phyloP scores from a whole-genome alignment of 2,888 invertebrate species.

The Anthrax anthrax region DNA sequence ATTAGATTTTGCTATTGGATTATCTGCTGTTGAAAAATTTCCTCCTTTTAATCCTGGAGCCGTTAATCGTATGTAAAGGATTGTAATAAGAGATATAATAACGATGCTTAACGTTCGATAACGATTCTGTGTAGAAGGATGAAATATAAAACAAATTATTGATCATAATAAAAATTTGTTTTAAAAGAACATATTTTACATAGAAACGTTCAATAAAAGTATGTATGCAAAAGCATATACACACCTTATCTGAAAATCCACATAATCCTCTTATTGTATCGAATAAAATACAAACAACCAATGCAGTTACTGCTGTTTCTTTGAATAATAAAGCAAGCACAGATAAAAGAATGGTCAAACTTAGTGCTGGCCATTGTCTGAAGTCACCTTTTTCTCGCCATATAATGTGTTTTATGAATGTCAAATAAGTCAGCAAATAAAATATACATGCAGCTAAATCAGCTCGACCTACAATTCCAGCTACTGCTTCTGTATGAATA shows the following conservation, averaged over 20 bases:
- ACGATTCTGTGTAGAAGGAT: slow-evolving; percentile 57
- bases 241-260: slow-evolving; percentile 39
- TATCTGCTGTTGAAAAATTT: slow-evolving; percentile 86
- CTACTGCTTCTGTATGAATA: slow-evolving; percentile 92
- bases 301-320: slow-evolving; percentile 87
- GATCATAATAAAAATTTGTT: no score
- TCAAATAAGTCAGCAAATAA: slow-evolving; percentile 74
- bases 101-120: slow-evolving; percentile 56
- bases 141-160: slow-evolving; percentile 15
- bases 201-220: neutral
- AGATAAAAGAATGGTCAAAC: slow-evolving; percentile 48
- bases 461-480: slow-evolving; percentile 88
- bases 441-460: slow-evolving; percentile 86
- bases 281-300: slow-evolving; percentile 79
- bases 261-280: slow-evolving; percentile 51
- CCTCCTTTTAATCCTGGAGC: slow-evolving; percentile 55
- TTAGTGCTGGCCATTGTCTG: slow-evolving; percentile 45
- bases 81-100: slow-evolving; percentile 47
- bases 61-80: slow-evolving; percentile 62
- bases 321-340: slow-evolving; percentile 81
- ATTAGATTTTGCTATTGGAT: slow-evolving; percentile 83
- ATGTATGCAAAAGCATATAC: slow-evolving; percentile 2
- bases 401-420: slow-evolving; percentile 66
- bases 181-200: no score
- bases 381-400: slow-evolving; percentile 40